These are phyloP conservation scores for Blera fallax DNA, from an alignment of 2,888 invertebrate genomes.

Conservation along the genomic window DNA sequence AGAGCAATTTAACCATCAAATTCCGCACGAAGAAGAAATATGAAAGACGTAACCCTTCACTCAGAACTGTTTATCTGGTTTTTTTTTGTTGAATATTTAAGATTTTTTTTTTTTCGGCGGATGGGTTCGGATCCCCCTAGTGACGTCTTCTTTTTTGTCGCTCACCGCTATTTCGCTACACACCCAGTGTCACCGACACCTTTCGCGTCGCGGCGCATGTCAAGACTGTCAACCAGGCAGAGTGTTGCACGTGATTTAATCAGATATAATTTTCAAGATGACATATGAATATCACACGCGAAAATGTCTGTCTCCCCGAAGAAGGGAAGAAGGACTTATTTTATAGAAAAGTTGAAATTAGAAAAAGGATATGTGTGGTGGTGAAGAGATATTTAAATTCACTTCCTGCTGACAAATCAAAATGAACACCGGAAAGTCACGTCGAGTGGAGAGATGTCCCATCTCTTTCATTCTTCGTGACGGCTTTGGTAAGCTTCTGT, in stretches of 20 bases:
- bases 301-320: neutral
- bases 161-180: neutral
- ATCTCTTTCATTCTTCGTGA: no score
- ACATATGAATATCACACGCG: constrained; percentile 1
- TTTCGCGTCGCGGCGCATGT: neutral
- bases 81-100: neutral
- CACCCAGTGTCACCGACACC: neutral
- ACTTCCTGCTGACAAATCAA: constrained; percentile 15
- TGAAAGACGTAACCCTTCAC: constrained; percentile 6
- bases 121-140: neutral
- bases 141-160: neutral
- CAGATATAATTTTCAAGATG: constrained; percentile 11
- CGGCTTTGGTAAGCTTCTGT: neutral
- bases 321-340: neutral
- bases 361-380: neutral
- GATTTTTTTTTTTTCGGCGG: neutral
- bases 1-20: constrained; percentile 1
- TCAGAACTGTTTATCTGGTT: neutral
- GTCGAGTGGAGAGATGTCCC: neutral
- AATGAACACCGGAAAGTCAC: constrained; percentile 9
- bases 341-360: neutral
- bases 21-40: neutral
- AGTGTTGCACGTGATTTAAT: constrained; percentile 17
- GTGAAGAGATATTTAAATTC: constrained; percentile 12
- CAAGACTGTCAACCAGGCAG: constrained; percentile 19